These are phyloP conservation scores for Drosophila aff. DNA, from an alignment of 1,140 invertebrate genomes.

Conservation along the genomic window DNA sequence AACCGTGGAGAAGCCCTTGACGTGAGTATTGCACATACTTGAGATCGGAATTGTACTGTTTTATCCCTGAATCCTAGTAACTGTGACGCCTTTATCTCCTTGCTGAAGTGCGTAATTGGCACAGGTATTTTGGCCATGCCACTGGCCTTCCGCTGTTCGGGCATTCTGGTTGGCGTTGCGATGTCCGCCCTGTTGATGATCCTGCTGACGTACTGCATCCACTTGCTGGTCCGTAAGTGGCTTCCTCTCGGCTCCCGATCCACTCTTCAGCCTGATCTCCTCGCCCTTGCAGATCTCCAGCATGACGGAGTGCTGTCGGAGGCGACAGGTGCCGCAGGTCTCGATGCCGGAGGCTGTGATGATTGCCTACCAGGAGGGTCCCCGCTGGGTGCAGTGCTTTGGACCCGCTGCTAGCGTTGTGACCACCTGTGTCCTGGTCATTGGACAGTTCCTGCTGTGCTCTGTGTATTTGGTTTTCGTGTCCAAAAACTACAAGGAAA, in stretches of 20 bases:
- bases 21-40: constrained; percentile 26
- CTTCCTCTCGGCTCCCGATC: not conserved
- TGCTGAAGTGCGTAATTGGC: constrained; percentile 67
- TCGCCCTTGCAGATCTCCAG: constrained; percentile 44
- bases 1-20: constrained; percentile 59
- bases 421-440: constrained; percentile 60
- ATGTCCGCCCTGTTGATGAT: constrained; percentile 60
- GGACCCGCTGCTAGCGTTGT: constrained; percentile 32
- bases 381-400: constrained; percentile 47
- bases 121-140: constrained; percentile 71
- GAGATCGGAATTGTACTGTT: not conserved
- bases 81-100: constrained; percentile 61
- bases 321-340: constrained; percentile 59
- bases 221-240: constrained; percentile 70
- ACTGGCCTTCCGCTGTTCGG: constrained; percentile 54
- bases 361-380: constrained; percentile 63
- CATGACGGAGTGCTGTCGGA: constrained; percentile 70
- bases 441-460: constrained; percentile 66
- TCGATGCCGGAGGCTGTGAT: constrained; percentile 65
- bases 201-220: constrained; percentile 69
- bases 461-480: constrained; percentile 70
- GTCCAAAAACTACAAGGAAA: constrained; percentile 68
- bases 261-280: constrained; percentile 2
- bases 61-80: constrained; percentile 29
- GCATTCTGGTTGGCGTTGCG: constrained; percentile 37